Percentiles rank a stretch among this genome's conserved stretches.
Conservation (phyloP, 2,113 vertebrate genomes). For the Raja brachyura region DNA sequence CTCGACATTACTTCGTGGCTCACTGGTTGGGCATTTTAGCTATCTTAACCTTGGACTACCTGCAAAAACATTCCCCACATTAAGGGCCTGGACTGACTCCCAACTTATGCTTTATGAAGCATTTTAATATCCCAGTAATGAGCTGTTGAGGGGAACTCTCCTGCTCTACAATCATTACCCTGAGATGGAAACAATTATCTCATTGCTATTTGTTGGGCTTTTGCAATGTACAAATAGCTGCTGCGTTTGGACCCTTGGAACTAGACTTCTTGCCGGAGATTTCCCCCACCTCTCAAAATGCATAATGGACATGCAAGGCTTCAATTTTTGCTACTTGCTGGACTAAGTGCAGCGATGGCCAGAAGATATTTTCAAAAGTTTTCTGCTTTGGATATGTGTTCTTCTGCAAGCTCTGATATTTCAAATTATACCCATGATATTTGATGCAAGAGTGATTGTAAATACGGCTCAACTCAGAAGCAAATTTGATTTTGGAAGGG, state of each 20-base stretch:
- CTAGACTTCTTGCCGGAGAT: background rate
- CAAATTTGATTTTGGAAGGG: background rate
- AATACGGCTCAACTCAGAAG: background rate
- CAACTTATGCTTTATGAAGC: background rate
- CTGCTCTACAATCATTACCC: too few species aligned
- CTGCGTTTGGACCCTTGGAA: background rate
- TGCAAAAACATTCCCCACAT: background rate
- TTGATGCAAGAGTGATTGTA: constrained; percentile 2
- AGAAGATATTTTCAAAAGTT: background rate
- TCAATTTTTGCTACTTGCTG: background rate
- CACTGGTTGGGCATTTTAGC: background rate
- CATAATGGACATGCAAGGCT: background rate
- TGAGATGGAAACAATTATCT: too few species aligned
- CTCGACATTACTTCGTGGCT: background rate
- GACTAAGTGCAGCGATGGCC: background rate
- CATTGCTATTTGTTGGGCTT: too few species aligned
- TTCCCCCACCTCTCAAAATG: background rate
- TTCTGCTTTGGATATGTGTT: background rate
- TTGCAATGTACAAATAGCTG: too few species aligned
- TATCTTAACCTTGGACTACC: background rate
- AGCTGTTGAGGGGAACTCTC: background rate
- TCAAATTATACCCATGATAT: background rate
- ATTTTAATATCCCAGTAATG: background rate
- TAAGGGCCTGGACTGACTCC: background rate
- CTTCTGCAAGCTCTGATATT: background rate